A percentile compares a stretch with the other conserved stretches of the same genome.
Conservation (phyloP, 2,113 vertebrate species). For the Ia io region DNA sequence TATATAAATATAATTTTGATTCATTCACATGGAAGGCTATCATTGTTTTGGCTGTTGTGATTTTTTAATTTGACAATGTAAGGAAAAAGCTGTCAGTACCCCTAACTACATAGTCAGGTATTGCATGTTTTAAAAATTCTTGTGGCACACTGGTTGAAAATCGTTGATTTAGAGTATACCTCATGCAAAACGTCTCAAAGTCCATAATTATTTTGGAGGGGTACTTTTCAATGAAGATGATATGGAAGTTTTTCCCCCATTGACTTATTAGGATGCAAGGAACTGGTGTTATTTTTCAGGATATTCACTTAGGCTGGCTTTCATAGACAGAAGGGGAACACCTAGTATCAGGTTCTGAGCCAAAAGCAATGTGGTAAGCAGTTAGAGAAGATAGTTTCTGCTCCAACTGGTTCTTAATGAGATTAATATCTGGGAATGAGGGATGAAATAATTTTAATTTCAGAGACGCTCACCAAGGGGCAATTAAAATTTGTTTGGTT, state of each 20-base stretch:
- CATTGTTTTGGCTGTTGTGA: background rate
- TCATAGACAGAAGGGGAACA: background rate
- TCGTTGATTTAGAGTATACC: background rate
- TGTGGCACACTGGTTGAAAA: background rate
- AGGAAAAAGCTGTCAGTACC: background rate
- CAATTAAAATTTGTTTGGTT: background rate
- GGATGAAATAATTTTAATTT: background rate
- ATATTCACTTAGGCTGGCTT: background rate
- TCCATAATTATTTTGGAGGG: background rate
- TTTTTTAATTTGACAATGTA: background rate
- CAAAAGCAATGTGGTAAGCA: background rate
- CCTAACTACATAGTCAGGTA: background rate
- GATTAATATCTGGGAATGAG: background rate
- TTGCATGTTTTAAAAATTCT: background rate
- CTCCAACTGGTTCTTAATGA: background rate
- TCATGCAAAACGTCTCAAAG: background rate
- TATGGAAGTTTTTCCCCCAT: background rate
- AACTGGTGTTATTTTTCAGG: background rate
- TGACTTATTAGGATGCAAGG: background rate
- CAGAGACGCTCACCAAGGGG: background rate
- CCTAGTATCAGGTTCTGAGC: background rate
- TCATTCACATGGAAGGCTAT: background rate
- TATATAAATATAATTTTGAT: background rate
- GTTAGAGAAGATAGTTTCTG: background rate
- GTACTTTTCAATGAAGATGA: background rate